Evolutionary conservation across 37 sponge, comb jelly and placozoan species (phyloP).

Genomic region (Aplysina aerophoba): DNA sequence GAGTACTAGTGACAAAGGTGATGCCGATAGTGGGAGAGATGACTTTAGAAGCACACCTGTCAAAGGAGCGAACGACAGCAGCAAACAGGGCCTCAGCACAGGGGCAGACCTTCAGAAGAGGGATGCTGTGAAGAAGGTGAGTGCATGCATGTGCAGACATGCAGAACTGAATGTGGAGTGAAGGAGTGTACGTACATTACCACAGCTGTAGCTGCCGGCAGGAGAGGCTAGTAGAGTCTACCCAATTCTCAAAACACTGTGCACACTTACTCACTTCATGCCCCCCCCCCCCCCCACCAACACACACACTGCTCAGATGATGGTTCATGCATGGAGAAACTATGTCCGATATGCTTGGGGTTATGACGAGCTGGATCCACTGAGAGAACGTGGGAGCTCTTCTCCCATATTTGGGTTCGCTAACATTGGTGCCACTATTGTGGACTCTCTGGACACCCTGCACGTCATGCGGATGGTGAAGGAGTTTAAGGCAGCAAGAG

Average conservation of each 20-base stretch:
- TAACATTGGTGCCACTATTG: constrained; percentile 78
- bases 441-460: constrained; percentile 90
- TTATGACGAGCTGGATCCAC: constrained; percentile 81
- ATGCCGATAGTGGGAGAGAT: too few species aligned
- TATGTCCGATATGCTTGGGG: constrained; percentile 88
- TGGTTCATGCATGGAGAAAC: constrained; percentile 83
- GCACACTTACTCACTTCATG: too few species aligned
- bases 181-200: not conserved
- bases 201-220: too few species aligned
- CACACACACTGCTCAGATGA: constrained; percentile 81
- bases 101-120: too few species aligned
- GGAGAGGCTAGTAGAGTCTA: too few species aligned
- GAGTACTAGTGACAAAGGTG: too few species aligned
- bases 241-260: too few species aligned
- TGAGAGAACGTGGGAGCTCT: constrained; percentile 47
- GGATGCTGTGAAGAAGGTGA: too few species aligned
- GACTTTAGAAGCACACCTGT: too few species aligned
- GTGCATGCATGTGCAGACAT: not conserved
- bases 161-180: not conserved
- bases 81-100: too few species aligned
- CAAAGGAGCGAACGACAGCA: too few species aligned
- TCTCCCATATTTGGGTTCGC: constrained; percentile 66
- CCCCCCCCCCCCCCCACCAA: too few species aligned
- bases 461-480: constrained; percentile 78
- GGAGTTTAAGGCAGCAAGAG: constrained; percentile 71